Conservation (phyloP, 2,797 vertebrate species). For the Tamandua tetradactyla region DNA sequence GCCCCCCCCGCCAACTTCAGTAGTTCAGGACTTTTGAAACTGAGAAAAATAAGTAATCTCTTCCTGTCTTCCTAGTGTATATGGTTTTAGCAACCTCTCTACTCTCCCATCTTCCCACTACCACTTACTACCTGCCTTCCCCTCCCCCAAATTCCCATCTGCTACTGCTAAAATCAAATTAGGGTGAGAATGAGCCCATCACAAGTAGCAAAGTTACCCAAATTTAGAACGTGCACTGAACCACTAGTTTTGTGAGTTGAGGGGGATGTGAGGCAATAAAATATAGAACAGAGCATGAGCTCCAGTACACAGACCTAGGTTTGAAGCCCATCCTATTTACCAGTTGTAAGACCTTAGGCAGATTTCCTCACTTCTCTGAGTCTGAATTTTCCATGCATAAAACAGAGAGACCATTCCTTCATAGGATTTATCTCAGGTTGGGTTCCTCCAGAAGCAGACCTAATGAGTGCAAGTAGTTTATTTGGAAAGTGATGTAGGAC, state of each 20-base stretch:
- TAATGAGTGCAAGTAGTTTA: not conserved
- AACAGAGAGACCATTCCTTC: not conserved
- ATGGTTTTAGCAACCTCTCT: not conserved
- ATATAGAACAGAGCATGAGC: not conserved
- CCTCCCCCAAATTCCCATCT: not conserved
- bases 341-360: not conserved
- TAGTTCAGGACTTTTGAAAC: slow-evolving; percentile 17
- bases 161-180: slow-evolving; percentile 18
- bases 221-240: not conserved
- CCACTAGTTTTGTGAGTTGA: not conserved
- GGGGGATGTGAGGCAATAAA: not conserved
- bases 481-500: not conserved
- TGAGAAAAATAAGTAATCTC: not conserved
- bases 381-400: not conserved
- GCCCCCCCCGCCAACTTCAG: not conserved
- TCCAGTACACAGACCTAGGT: not conserved
- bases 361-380: slow-evolving; percentile 13
- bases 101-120: not conserved
- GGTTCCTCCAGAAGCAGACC: not conserved
- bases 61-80: not conserved
- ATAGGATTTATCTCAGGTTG: slow-evolving; percentile 34
- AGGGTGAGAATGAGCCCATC: not conserved
- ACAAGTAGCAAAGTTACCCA: not conserved
- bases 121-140: not conserved
- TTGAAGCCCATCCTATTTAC: slow-evolving; percentile 18